Percentiles rank a stretch among this genome's conserved stretches.
Conservation (phyloP, 23 tunicate species). For the Clavelina lepadiformis region DNA sequence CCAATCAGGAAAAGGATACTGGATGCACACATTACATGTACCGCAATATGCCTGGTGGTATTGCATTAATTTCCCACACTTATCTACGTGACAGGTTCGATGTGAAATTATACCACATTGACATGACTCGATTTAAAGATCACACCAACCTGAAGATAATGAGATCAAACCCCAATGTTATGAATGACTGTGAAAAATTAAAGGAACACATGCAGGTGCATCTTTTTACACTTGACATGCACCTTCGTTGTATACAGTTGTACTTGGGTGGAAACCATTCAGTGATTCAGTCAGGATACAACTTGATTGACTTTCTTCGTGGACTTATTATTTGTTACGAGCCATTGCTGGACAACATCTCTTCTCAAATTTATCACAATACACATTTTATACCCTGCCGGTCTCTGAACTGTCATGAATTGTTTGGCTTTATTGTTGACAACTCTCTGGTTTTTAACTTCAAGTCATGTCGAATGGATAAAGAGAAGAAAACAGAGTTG, state of each 20-base stretch:
- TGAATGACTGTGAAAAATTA: constrained; percentile 32
- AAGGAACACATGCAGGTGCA: constrained; percentile 44
- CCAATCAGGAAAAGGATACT: too few species aligned
- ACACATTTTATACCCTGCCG: constrained; percentile 12
- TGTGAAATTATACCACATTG: constrained; percentile 28
- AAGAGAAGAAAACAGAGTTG: background rate
- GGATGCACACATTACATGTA: constrained; percentile 19
- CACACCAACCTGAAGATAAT: background rate
- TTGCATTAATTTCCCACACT: constrained; percentile 8
- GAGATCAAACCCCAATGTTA: constrained; percentile 10
- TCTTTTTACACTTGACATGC: constrained; percentile 37
- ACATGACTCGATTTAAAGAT: constrained; percentile 8
- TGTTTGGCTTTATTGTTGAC: constrained; percentile 15
- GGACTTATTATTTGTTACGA: constrained; percentile 22
- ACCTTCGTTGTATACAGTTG: constrained; percentile 39
- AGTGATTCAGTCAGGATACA: constrained; percentile 19
- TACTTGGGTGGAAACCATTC: constrained; percentile 25
- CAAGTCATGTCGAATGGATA: background rate
- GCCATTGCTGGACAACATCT: constrained; percentile 6
- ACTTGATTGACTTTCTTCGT: constrained; percentile 31
- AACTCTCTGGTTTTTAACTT: constrained; percentile 15
- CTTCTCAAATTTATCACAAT: constrained; percentile 19
- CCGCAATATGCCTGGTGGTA: constrained; percentile 36
- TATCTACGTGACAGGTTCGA: constrained; percentile 9
- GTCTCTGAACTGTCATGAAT: constrained; percentile 16